Evolutionary conservation across 2,888 invertebrate species (phyloP).

Genomic region (Agrotis clavis): DNA sequence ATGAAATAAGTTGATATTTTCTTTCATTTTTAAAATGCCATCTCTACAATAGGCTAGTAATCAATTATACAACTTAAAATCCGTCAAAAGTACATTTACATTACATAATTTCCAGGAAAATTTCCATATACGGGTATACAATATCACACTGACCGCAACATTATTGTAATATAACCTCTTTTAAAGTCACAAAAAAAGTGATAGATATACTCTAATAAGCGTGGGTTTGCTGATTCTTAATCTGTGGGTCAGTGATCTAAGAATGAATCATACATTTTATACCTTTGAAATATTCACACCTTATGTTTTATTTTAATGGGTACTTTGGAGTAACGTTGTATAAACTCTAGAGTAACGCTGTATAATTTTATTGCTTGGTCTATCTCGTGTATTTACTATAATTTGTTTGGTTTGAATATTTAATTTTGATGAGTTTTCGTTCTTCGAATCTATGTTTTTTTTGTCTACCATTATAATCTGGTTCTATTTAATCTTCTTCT

Average conservation of each 20-base stretch:
- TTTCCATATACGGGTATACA: slow-evolving; percentile 7
- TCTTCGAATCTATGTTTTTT: not conserved
- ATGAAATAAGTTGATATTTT: too few relatives aligned
- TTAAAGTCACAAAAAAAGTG: slow-evolving; percentile 37
- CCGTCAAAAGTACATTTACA: not conserved
- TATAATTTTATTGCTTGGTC: slow-evolving; percentile 39
- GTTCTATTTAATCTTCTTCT: not conserved
- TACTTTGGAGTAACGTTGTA: slow-evolving; percentile 27
- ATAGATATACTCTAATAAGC: slow-evolving; percentile 47
- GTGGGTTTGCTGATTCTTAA: slow-evolving; percentile 55
- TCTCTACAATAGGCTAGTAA: not conserved
- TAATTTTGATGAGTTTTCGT: slow-evolving; percentile 12
- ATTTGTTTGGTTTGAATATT: slow-evolving; percentile 35
- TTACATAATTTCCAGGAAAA: not conserved
- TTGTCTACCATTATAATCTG: not conserved
- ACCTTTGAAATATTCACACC: slow-evolving; percentile 49
- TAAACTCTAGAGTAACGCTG: slow-evolving; percentile 28
- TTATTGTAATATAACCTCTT: slow-evolving; percentile 47
- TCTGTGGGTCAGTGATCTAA: slow-evolving; percentile 61
- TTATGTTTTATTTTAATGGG: slow-evolving; percentile 39
- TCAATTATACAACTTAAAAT: slow-evolving; percentile 1
- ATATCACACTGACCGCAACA: slow-evolving; percentile 35
- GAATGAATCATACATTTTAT: slow-evolving; percentile 55
- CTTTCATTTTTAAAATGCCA: not conserved
- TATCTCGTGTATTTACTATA: slow-evolving; percentile 21